phyloP scores from a whole-genome alignment of 2,113 vertebrate species.

The Cyphomyrus discorhynchus region DNA sequence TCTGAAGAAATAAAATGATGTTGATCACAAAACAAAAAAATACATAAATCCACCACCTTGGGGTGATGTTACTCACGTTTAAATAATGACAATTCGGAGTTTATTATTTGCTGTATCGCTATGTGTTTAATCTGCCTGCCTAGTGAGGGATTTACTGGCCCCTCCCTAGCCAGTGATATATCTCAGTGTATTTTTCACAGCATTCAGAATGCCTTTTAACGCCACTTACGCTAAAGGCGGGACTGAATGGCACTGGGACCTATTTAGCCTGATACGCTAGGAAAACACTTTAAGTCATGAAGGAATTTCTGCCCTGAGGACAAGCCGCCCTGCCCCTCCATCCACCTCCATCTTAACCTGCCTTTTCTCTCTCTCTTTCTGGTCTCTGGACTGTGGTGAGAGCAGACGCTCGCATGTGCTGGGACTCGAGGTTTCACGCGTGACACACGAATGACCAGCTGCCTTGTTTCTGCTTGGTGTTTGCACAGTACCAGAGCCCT shows the following conservation, averaged over 20 bases:
- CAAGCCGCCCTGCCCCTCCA: slow-evolving; percentile 18
- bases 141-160: neutral
- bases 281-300: slow-evolving; percentile 57
- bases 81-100: neutral
- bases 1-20: neutral
- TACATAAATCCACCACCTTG: neutral
- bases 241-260: slow-evolving; percentile 35
- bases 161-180: neutral
- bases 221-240: slow-evolving; percentile 36
- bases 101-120: neutral
- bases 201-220: slow-evolving; percentile 26
- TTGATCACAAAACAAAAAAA: neutral
- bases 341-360: slow-evolving; percentile 33
- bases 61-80: neutral
- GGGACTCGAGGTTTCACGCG: neutral
- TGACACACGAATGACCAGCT: neutral
- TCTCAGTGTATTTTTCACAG: neutral
- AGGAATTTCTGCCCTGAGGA: slow-evolving; percentile 64
- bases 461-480: neutral
- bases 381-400: neutral
- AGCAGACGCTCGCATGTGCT: neutral
- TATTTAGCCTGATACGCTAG: slow-evolving; percentile 42
- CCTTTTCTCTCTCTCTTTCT: neutral
- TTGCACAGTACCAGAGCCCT: neutral
- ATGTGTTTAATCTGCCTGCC: neutral